phyloP scores from a whole-genome alignment of 2,797 vertebrate species.

The Hozukius guyotensis region DNA sequence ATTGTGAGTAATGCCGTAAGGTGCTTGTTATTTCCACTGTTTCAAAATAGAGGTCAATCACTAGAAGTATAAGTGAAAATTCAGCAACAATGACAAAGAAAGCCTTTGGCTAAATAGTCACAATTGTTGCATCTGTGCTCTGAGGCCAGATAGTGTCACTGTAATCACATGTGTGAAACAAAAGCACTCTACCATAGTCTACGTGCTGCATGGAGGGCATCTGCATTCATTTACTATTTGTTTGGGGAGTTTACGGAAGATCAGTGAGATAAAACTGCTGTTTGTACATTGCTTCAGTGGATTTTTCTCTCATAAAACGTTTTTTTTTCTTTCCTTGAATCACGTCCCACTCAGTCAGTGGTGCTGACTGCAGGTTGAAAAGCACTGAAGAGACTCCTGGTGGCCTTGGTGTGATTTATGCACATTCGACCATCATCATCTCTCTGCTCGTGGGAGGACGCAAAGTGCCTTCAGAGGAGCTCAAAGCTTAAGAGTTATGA shows the following conservation, averaged over 20 bases:
- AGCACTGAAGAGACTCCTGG: not conserved
- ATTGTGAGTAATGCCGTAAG: not conserved
- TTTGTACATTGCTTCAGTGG: not conserved
- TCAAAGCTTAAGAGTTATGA: not conserved
- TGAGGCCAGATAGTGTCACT: constrained; percentile 58
- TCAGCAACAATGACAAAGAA: not conserved
- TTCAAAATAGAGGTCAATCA: not conserved
- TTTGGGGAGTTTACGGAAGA: not conserved
- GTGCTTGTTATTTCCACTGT: not conserved
- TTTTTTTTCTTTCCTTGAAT: not conserved
- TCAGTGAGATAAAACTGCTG: not conserved
- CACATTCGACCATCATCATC: not conserved
- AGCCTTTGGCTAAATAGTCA: not conserved
- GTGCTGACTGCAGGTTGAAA: not conserved
- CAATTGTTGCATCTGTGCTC: constrained; percentile 20
- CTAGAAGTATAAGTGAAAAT: not conserved
- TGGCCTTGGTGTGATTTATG: not conserved
- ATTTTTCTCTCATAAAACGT: not conserved
- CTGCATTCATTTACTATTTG: not conserved
- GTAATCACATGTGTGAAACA: constrained; percentile 15
- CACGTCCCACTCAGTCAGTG: not conserved
- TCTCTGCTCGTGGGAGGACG: not conserved
- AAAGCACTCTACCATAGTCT: not conserved
- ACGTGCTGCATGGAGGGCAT: not conserved
- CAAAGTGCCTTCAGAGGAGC: not conserved